A percentile compares a stretch with the other conserved stretches of the same genome.
These are phyloP conservation scores for Odontesthes bonariensis DNA, from an alignment of 2,113 vertebrate genomes.

Conservation along the genomic window DNA sequence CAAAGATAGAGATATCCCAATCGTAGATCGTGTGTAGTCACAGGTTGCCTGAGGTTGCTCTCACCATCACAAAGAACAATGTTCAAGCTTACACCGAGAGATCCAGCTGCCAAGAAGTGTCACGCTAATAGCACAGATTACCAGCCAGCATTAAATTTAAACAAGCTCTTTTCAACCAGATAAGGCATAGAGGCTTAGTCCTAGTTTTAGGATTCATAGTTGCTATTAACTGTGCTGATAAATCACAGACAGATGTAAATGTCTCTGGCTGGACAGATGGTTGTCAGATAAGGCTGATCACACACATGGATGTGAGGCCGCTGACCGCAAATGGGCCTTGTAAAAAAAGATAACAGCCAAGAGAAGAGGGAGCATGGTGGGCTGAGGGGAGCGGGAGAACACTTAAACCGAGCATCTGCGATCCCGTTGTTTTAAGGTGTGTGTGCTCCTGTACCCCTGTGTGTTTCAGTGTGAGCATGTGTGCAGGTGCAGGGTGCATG, in stretches of 20 bases:
- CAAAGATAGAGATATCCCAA: background rate
- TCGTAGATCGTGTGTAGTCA: conserved; percentile 10
- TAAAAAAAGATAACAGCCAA: conserved; percentile 67
- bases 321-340: conserved; percentile 71
- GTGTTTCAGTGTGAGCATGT: conserved; percentile 19
- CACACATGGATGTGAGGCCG: conserved; percentile 64
- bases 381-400: conserved; percentile 36
- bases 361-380: conserved; percentile 37
- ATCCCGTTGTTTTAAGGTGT: conserved; percentile 56
- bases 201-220: conserved; percentile 52
- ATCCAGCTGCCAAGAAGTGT: conserved; percentile 3
- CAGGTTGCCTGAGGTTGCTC: background rate
- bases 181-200: conserved; percentile 40
- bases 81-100: conserved; percentile 3
- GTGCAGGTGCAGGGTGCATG: conserved; percentile 28
- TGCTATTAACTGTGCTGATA: conserved; percentile 62
- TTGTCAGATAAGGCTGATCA: conserved; percentile 70
- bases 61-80: background rate
- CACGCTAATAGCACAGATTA: conserved; percentile 39
- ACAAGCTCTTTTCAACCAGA: conserved; percentile 48
- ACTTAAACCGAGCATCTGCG: conserved; percentile 50
- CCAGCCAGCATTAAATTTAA: conserved; percentile 48
- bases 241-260: conserved; percentile 69
- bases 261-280: conserved; percentile 69
- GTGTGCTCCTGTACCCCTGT: conserved; percentile 19